Conservation (phyloP, 2,888 invertebrate species). For the Andrena trimmerana region DNA sequence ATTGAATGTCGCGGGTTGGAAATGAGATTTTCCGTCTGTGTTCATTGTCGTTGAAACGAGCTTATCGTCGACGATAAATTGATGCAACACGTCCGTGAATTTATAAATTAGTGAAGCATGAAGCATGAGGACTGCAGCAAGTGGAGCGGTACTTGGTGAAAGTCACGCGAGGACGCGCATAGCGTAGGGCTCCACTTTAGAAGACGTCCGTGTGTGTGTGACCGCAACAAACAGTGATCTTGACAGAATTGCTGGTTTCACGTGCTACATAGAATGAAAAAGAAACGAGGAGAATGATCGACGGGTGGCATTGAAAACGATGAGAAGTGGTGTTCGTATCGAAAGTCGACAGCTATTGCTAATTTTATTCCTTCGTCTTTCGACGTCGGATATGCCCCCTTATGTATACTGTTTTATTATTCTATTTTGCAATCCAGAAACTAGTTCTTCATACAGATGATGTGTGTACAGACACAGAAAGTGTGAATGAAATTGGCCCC, state of each 20-base stretch:
- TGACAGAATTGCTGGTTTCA: conserved; percentile 57
- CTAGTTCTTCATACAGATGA: neutral
- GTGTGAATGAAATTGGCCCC: neutral
- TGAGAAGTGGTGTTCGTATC: neutral
- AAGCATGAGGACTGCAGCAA: conserved; percentile 68
- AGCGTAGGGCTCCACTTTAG: conserved; percentile 40
- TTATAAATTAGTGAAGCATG: conserved; percentile 59
- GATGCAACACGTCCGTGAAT: conserved; percentile 54
- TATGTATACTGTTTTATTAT: neutral
- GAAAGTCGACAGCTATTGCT: neutral
- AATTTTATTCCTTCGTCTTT: too few relatives aligned
- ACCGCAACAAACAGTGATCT: conserved; percentile 40
- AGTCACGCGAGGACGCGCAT: conserved; percentile 60
- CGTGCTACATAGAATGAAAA: conserved; percentile 42
- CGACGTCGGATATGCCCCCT: too few relatives aligned
- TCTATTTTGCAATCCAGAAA: conserved; percentile 1
- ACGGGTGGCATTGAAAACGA: neutral
- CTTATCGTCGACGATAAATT: conserved; percentile 10
- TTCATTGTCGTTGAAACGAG: too few relatives aligned
- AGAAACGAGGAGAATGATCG: conserved; percentile 6
- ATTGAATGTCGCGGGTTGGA: too few relatives aligned
- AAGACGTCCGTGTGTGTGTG: conserved; percentile 51
- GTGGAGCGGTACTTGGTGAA: conserved; percentile 78
- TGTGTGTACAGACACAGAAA: neutral
- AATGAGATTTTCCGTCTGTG: too few relatives aligned